A percentile compares a stretch with the other conserved stretches of the same genome.
phyloP scores from a whole-genome alignment of 2,797 vertebrate genomes.

The Rhinatrema bivittatum region DNA sequence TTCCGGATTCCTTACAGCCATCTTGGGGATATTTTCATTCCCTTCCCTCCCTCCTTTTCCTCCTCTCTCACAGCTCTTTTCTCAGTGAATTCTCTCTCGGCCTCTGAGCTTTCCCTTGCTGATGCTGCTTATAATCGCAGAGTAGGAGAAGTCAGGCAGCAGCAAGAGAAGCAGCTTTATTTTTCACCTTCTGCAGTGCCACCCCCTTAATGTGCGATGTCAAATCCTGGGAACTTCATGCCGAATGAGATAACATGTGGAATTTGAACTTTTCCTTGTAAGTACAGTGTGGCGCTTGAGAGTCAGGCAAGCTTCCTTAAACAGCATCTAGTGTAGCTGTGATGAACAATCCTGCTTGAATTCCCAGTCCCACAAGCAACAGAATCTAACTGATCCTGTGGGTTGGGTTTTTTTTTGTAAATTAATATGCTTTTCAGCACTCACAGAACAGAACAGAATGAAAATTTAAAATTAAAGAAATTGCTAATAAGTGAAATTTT shows the following conservation, averaged over 20 bases:
- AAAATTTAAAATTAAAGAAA: too few relatives aligned
- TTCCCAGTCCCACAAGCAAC: constrained; percentile 23
- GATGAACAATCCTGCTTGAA: constrained; percentile 20
- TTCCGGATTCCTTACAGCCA: too few relatives aligned
- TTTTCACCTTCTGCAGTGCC: constrained; percentile 23
- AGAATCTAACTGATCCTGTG: constrained; percentile 13
- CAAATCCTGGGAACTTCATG: constrained; percentile 8
- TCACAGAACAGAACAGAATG: too few relatives aligned
- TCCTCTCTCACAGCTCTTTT: constrained; percentile 21
- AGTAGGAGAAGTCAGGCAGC: constrained; percentile 38
- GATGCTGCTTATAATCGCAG: constrained; percentile 26
- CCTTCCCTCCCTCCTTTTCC: constrained; percentile 26
- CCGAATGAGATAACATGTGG: neutral
- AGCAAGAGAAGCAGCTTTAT: constrained; percentile 30
- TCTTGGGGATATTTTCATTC: too few relatives aligned
- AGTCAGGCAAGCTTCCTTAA: constrained; percentile 21
- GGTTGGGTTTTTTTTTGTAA: too few relatives aligned
- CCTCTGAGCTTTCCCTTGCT: constrained; percentile 27
- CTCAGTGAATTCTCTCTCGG: constrained; percentile 33
- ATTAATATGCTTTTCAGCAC: too few relatives aligned
- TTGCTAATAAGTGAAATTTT: too few relatives aligned
- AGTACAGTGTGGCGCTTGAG: too few relatives aligned
- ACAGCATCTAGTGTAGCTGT: constrained; percentile 30
- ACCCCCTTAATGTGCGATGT: constrained; percentile 19
- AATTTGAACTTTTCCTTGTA: constrained; percentile 14